phyloP scores from a whole-genome alignment of 2,797 vertebrate genomes.

The Falco concolor region DNA sequence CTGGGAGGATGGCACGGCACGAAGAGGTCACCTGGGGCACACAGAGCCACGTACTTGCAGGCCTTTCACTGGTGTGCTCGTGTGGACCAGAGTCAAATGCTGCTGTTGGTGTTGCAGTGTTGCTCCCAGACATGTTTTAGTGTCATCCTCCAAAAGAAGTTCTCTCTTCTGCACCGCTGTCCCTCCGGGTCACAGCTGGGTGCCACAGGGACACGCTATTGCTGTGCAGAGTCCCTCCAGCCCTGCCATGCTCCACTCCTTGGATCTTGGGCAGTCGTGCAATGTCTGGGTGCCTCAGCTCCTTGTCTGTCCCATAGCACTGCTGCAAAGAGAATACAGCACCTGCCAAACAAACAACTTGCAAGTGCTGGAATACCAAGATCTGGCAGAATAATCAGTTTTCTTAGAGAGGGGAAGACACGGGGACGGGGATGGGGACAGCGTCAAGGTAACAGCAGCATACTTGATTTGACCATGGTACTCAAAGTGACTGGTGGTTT shows the following conservation, averaged over 20 bases:
- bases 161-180: background rate
- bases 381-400: background rate
- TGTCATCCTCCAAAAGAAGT: background rate
- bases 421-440: background rate
- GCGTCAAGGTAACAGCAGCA: background rate
- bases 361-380: fast-evolving
- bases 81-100: fast-evolving
- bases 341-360: background rate
- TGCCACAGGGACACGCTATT: background rate
- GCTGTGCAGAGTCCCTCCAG: background rate
- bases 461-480: fast-evolving
- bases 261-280: background rate
- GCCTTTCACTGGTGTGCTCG: background rate
- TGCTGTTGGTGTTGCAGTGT: fast-evolving
- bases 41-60: background rate
- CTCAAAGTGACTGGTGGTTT: background rate
- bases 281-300: background rate
- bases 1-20: fast-evolving
- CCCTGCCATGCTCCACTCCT: too few species aligned
- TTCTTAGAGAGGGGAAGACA: background rate
- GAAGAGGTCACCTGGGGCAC: background rate
- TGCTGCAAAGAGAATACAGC: background rate
- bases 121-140: fast-evolving
- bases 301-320: background rate
- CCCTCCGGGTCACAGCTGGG: background rate